These are phyloP conservation scores for Athetis lepigone DNA, from an alignment of 2,888 invertebrate species.

Conservation along the genomic window DNA sequence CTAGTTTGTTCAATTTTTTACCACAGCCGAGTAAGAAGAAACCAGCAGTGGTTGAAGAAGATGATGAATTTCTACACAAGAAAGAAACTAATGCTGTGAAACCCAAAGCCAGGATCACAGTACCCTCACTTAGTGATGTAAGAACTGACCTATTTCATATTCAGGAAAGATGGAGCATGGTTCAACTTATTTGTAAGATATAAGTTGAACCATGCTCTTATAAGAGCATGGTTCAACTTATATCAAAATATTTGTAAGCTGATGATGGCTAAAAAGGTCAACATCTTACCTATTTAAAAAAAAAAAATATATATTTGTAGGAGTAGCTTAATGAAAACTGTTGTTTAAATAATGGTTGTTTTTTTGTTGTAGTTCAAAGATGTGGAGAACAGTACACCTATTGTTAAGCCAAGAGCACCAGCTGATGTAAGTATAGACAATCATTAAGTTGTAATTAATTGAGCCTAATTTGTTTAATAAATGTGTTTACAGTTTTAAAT, in stretches of 20 bases:
- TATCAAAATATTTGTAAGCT: too few species aligned
- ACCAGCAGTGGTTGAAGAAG: constrained; percentile 86
- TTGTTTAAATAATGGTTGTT: not conserved
- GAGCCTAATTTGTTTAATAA: too few species aligned
- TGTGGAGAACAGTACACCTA: constrained; percentile 85
- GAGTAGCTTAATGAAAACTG: too few species aligned
- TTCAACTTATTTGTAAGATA: too few species aligned
- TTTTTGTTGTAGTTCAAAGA: constrained; percentile 89
- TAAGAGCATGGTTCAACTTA: too few species aligned
- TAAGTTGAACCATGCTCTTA: too few species aligned
- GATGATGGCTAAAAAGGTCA: too few species aligned
- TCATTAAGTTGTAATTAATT: not conserved
- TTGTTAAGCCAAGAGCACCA: constrained; percentile 83
- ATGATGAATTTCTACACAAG: constrained; percentile 92
- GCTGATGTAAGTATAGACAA: constrained; percentile 83
- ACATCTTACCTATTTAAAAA: too few species aligned
- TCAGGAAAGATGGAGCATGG: too few species aligned
- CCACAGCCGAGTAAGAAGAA: constrained; percentile 87
- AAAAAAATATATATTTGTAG: too few species aligned
- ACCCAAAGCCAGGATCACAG: constrained; percentile 92
- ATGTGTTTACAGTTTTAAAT: too few species aligned
- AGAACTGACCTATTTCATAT: constrained; percentile 59
- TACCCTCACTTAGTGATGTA: constrained; percentile 93
- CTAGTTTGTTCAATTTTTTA: constrained; percentile 80
- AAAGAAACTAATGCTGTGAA: constrained; percentile 84